phyloP scores from a whole-genome alignment of 1,140 invertebrate genomes.

The Plutomurus gul region DNA sequence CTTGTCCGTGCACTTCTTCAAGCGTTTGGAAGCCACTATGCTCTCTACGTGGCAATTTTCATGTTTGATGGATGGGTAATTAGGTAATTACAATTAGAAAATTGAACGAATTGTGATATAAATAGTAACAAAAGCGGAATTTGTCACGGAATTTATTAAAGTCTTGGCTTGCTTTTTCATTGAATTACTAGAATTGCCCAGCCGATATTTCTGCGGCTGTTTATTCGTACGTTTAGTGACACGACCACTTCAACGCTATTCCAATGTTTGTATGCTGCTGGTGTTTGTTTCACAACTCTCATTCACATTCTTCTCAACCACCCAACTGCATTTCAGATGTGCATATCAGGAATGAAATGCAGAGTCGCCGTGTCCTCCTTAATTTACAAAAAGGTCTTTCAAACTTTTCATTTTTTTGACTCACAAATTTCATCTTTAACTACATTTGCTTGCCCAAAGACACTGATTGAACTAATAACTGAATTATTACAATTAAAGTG shows the following conservation, averaged over 20 bases:
- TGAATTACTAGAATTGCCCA: constrained; percentile 53
- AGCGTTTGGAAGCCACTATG: constrained; percentile 35
- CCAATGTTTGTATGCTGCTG: constrained; percentile 65
- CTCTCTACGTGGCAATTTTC: not conserved
- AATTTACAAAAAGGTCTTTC: constrained; percentile 68
- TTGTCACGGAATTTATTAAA: too few relatives aligned
- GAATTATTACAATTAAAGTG: too few relatives aligned
- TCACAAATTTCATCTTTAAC: too few relatives aligned
- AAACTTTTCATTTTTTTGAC: too few relatives aligned
- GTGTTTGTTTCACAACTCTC: constrained; percentile 63
- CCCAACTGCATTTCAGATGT: constrained; percentile 66
- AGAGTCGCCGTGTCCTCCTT: constrained; percentile 68
- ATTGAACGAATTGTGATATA: not conserved
- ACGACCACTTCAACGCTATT: constrained; percentile 56
- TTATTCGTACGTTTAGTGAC: constrained; percentile 62
- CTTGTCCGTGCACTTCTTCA: constrained; percentile 21
- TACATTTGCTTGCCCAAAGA: too few relatives aligned
- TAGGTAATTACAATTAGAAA: not conserved
- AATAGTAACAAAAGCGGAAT: too few relatives aligned
- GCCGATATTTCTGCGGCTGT: constrained; percentile 62
- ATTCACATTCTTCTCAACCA: constrained; percentile 64
- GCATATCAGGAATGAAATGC: constrained; percentile 66
- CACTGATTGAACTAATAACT: too few relatives aligned
- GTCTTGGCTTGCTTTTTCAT: not conserved
- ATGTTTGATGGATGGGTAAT: constrained; percentile 39